Evolutionary conservation across 2,888 invertebrate species (phyloP).

Genomic region (Dicycla oo): DNA sequence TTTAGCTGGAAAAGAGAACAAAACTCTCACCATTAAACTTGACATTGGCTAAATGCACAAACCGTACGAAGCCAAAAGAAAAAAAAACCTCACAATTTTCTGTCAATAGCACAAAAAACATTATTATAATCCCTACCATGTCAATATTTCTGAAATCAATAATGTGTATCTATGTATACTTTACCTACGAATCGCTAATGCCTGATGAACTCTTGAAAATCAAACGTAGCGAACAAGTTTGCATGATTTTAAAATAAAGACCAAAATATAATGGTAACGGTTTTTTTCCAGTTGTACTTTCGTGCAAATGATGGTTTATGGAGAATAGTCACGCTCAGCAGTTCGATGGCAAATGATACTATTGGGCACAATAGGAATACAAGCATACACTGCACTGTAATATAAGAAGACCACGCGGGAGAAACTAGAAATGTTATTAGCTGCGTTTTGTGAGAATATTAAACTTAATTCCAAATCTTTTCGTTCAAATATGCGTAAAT

Average conservation of each 20-base stretch:
- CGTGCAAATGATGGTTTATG: conserved; percentile 54
- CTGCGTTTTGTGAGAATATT: too few species aligned
- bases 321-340: conserved; percentile 48
- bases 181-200: not conserved
- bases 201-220: conserved; percentile 3
- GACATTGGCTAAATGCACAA: too few species aligned
- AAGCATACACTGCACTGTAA: not conserved
- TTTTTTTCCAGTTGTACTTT: conserved; percentile 23
- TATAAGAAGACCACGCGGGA: too few species aligned
- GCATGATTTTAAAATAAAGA: conserved; percentile 31
- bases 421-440: too few species aligned
- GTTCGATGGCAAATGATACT: conserved; percentile 26
- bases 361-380: conserved; percentile 8
- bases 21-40: not conserved
- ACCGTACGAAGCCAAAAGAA: too few species aligned
- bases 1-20: not conserved
- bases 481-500: too few species aligned
- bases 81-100: not conserved
- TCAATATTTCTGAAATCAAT: conserved; percentile 3
- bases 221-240: conserved; percentile 9
- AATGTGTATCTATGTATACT: not conserved
- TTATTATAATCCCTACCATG: not conserved
- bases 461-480: too few species aligned
- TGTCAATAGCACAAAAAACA: not conserved
- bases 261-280: conserved; percentile 23